These are phyloP conservation scores for Chionomys nivalis DNA, from an alignment of 2,113 vertebrate genomes.

Conservation along the genomic window DNA sequence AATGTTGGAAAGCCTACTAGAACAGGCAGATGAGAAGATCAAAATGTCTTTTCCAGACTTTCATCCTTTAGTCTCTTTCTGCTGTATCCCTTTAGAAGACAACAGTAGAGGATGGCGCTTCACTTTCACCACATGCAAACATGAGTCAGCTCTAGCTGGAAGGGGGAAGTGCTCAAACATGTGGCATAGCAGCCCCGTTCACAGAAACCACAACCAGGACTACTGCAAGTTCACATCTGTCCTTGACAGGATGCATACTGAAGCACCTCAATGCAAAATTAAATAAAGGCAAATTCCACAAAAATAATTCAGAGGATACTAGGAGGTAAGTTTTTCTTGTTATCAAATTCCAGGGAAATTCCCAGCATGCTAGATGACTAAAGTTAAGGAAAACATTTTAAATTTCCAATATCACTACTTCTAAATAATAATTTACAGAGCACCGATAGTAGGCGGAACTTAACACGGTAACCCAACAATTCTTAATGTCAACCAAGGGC, in stretches of 20 bases:
- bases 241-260: constrained; percentile 42
- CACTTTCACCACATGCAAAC: constrained; percentile 15
- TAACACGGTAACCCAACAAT: not conserved
- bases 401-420: not conserved
- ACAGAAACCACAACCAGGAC: not conserved
- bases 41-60: not conserved
- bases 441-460: not conserved
- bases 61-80: constrained; percentile 46
- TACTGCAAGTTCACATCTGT: not conserved
- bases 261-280: constrained; percentile 9
- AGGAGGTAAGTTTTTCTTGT: not conserved
- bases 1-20: not conserved
- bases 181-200: not conserved
- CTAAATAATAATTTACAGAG: constrained; percentile 21
- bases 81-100: constrained; percentile 39
- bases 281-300: constrained; percentile 53
- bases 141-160: not conserved
- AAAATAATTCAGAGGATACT: constrained; percentile 46
- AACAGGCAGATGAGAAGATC: constrained; percentile 24
- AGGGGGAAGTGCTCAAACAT: not conserved
- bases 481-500: not conserved
- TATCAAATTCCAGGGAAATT: constrained; percentile 26
- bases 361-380: not conserved
- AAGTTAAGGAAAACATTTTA: not conserved
- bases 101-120: not conserved